These are phyloP conservation scores for Genyomyrus donnyi DNA, from an alignment of 2,113 vertebrate species.

Conservation along the genomic window DNA sequence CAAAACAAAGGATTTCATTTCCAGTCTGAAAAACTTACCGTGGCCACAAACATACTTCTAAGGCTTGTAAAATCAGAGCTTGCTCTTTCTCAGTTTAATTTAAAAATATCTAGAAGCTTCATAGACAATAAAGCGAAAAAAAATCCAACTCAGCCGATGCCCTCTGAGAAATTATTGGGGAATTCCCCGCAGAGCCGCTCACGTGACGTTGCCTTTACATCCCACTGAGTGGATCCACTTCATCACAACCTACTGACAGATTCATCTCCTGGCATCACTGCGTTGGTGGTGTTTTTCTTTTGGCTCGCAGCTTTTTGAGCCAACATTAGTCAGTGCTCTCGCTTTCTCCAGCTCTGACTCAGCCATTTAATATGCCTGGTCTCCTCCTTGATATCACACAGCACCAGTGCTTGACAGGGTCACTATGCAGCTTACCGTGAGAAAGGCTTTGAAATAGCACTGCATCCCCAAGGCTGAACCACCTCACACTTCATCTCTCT, in stretches of 20 bases:
- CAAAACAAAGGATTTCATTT: background rate
- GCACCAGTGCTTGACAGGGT: background rate
- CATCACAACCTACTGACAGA: background rate
- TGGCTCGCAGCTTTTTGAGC: conserved; percentile 20
- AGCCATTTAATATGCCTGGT: conserved; percentile 32
- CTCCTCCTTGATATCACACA: conserved; percentile 29
- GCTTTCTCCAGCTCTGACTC: conserved; percentile 25
- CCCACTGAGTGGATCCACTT: background rate
- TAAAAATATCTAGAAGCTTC: background rate
- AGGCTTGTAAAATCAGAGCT: background rate
- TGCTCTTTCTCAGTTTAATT: background rate
- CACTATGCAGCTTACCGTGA: conserved; percentile 1
- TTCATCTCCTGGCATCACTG: background rate
- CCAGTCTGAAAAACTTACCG: background rate
- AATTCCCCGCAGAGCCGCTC: background rate
- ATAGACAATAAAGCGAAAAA: background rate
- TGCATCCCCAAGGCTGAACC: conserved; percentile 30
- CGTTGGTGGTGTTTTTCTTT: conserved; percentile 30
- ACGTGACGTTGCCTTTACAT: background rate
- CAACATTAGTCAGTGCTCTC: conserved; percentile 27
- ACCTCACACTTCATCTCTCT: background rate
- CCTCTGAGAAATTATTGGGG: background rate
- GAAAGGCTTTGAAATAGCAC: background rate
- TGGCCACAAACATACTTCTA: background rate
- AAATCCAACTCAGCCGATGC: background rate